Evolutionary conservation across 2,113 vertebrate species (phyloP).

Genomic region (Dissostichus mawsoni): DNA sequence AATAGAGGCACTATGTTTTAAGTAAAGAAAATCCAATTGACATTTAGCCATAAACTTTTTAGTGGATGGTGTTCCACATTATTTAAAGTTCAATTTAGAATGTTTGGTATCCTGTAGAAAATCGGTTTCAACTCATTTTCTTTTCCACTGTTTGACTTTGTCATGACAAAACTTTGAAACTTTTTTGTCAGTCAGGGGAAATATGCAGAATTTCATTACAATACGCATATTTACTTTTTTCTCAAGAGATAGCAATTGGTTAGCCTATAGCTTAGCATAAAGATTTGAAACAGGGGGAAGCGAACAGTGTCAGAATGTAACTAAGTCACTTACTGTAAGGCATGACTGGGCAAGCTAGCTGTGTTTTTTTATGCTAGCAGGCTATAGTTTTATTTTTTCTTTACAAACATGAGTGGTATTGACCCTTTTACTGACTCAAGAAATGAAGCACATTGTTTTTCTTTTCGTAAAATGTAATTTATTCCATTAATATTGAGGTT

Average conservation of each 20-base stretch:
- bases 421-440: too few species aligned
- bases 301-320: neutral
- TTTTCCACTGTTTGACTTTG: neutral
- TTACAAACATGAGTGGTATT: too few species aligned
- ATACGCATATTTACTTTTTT: neutral
- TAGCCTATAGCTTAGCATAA: neutral
- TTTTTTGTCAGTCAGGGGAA: neutral
- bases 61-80: neutral
- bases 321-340: too few species aligned
- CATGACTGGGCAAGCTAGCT: too few species aligned
- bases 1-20: conserved; percentile 23
- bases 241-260: neutral
- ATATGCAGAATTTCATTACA: neutral
- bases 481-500: too few species aligned
- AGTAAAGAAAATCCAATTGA: conserved; percentile 28
- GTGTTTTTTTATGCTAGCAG: too few species aligned
- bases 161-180: neutral
- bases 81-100: neutral
- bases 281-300: neutral
- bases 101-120: neutral
- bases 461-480: too few species aligned
- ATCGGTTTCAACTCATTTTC: neutral
- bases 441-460: too few species aligned
- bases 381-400: too few species aligned
- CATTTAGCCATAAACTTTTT: conserved; percentile 35